Conservation (phyloP, 2,797 vertebrate species). For the Crax fasciolata region DNA sequence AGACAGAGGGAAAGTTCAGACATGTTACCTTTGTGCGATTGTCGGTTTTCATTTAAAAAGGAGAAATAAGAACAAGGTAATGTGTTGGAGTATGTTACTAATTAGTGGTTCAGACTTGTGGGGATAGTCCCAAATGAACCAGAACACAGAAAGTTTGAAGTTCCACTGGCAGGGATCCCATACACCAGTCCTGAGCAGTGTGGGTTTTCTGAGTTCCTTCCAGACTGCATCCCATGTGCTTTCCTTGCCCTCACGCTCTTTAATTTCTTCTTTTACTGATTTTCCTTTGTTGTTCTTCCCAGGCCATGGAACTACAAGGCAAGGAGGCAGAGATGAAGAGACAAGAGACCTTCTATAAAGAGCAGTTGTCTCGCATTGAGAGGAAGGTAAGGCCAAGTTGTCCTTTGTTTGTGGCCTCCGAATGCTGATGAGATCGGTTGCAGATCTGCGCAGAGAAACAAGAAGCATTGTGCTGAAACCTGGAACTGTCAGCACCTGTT, state of each 20-base stretch:
- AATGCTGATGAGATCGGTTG: not conserved
- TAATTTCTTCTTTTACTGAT: not conserved
- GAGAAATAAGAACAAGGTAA: not conserved
- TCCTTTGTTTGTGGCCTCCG: not conserved
- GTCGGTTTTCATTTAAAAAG: not conserved
- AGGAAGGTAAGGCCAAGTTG: conserved; percentile 86
- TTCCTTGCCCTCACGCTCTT: not conserved
- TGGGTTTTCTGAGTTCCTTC: not conserved
- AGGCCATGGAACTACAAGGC: conserved; percentile 89
- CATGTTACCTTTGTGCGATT: not conserved
- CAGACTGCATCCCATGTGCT: not conserved
- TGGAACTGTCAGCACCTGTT: not conserved
- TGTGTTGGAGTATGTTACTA: not conserved
- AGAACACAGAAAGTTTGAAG: not conserved
- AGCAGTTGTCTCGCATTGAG: conserved; percentile 90
- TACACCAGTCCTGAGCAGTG: not conserved
- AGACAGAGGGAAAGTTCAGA: not conserved
- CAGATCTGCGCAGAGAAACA: not conserved
- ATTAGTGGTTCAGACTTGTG: fast-evolving
- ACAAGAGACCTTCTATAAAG: conserved; percentile 89
- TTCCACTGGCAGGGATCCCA: not conserved
- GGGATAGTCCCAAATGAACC: not conserved
- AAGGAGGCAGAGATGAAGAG: conserved; percentile 88
- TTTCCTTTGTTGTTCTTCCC: conserved; percentile 43
- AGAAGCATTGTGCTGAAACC: not conserved